Evolutionary conservation across 2,888 invertebrate species (phyloP).

Genomic region (Zygogramma bicolorata): DNA sequence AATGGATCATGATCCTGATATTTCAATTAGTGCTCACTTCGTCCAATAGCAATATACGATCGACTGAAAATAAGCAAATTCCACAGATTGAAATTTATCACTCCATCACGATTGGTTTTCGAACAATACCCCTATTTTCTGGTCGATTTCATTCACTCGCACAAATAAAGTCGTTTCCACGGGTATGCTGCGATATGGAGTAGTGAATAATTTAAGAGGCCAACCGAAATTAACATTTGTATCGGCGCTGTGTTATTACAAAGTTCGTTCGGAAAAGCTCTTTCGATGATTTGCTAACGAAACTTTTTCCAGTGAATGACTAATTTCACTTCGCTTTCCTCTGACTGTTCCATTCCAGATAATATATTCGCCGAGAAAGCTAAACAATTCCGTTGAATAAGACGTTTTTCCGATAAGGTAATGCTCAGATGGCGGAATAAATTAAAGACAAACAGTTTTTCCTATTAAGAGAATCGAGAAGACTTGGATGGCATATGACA

Average conservation of each 20-base stretch:
- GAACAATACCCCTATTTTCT: background rate
- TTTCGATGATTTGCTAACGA: constrained; percentile 7
- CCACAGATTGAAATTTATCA: no score
- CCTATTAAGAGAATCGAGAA: no score
- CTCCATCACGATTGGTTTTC: background rate
- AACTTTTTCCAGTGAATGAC: constrained; percentile 13
- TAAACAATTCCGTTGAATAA: constrained; percentile 8
- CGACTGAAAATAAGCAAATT: no score
- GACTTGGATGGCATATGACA: background rate
- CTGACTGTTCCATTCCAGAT: constrained; percentile 12
- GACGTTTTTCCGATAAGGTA: constrained; percentile 7
- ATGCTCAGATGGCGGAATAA: constrained; percentile 1
- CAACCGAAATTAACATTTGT: constrained; percentile 7
- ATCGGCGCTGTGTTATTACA: constrained; percentile 9
- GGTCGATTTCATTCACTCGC: background rate
- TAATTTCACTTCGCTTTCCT: constrained; percentile 5
- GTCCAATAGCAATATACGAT: no score
- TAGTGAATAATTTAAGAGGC: background rate
- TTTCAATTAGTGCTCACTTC: no score
- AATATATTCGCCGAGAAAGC: constrained; percentile 5
- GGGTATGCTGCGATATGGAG: background rate
- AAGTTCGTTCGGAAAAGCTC: constrained; percentile 4
- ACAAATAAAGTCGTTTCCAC: background rate
- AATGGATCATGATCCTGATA: no score
- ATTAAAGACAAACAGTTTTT: constrained; percentile 10